Evolutionary conservation across 2,113 vertebrate species (phyloP).

Genomic region (Panthera leo): DNA sequence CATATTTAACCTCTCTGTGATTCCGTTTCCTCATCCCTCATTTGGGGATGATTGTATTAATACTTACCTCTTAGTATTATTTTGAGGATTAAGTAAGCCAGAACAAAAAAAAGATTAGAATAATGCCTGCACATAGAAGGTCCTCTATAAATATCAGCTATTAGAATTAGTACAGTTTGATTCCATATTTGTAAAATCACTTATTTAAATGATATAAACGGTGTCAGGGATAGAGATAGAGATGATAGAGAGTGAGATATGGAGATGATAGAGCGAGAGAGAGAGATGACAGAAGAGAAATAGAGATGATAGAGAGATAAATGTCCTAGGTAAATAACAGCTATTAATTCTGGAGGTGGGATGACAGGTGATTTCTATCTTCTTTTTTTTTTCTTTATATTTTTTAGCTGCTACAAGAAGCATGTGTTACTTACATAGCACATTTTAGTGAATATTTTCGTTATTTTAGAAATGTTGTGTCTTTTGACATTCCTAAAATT

Average conservation of each 20-base stretch:
- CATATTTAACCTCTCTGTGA: not conserved
- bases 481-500: constrained; percentile 6
- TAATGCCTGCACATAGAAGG: not conserved
- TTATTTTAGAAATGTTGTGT: not conserved
- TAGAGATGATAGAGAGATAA: too few relatives aligned
- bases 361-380: not conserved
- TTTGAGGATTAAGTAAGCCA: not conserved
- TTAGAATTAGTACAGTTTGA: not conserved
- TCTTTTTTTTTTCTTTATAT: not conserved
- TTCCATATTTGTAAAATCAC: not conserved
- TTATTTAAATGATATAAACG: not conserved
- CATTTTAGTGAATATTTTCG: not conserved
- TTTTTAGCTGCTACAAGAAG: not conserved
- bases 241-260: too few relatives aligned
- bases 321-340: not conserved
- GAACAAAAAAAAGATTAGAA: not conserved
- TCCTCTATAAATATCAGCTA: not conserved
- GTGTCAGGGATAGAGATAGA: not conserved
- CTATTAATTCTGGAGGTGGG: not conserved
- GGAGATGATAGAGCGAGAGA: too few relatives aligned
- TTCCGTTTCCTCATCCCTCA: not conserved
- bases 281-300: too few relatives aligned
- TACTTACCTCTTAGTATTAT: not conserved
- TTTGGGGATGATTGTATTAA: not conserved
- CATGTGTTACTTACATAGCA: not conserved